A percentile compares a stretch with the other conserved stretches of the same genome.
Evolutionary conservation across 2,888 invertebrate species (phyloP).

Genomic region (Caradrina kadenii): DNA sequence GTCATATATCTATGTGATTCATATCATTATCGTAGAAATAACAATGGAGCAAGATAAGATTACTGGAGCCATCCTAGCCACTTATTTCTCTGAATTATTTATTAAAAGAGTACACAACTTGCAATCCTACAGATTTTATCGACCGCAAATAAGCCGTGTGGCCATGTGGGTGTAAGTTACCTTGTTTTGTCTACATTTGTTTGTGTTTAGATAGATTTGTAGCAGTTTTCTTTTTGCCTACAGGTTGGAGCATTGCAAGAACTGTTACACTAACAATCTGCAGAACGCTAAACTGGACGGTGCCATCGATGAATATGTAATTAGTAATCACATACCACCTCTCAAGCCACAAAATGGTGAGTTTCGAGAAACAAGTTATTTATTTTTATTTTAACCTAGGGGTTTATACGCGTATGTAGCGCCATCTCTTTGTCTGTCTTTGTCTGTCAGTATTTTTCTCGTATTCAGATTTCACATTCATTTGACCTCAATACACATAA

Average conservation of each 20-base stretch:
- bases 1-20: slow-evolving; percentile 37
- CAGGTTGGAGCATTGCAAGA: slow-evolving; percentile 92
- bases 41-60: slow-evolving; percentile 51
- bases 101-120: slow-evolving; percentile 22
- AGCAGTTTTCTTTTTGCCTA: slow-evolving; percentile 60
- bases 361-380: slow-evolving; percentile 50
- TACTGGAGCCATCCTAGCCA: slow-evolving; percentile 32
- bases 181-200: slow-evolving; percentile 10
- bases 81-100: slow-evolving; percentile 36
- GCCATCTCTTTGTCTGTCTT: slow-evolving; percentile 1
- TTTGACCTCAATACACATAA: slow-evolving; percentile 13
- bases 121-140: slow-evolving; percentile 36
- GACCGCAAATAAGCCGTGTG: slow-evolving; percentile 5
- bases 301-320: slow-evolving; percentile 87
- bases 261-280: slow-evolving; percentile 96
- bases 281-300: slow-evolving; percentile 87
- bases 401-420: neutral
- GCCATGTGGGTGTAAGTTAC: slow-evolving; percentile 48
- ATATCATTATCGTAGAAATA: slow-evolving; percentile 48
- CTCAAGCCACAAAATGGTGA: slow-evolving; percentile 88
- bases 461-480: slow-evolving; percentile 24
- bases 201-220: neutral
- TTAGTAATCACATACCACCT: slow-evolving; percentile 87
- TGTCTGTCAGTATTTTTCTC: slow-evolving; percentile 12
- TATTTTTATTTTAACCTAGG: neutral